Conservation (phyloP, 2,888 invertebrate species). For the Tetanocera ferruginea region DNA sequence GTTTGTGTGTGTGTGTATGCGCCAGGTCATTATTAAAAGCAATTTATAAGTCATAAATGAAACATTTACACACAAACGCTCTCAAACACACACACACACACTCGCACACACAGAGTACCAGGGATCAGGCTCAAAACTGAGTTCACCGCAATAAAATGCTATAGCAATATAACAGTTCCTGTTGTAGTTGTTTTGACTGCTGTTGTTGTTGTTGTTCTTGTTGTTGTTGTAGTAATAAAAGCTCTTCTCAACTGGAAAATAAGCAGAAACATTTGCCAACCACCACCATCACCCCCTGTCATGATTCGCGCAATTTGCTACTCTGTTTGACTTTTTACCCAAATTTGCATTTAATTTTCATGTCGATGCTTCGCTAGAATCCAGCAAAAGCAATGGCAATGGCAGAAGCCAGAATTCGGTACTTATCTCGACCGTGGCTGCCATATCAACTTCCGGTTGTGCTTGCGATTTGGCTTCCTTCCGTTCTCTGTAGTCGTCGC, state of each 20-base stretch:
- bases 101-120: background rate
- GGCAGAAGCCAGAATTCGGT: background rate
- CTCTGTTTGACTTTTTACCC: background rate
- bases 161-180: background rate
- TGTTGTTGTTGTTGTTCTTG: constrained; percentile 38
- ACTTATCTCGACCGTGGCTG: background rate
- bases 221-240: constrained; percentile 40
- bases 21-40: constrained; percentile 19
- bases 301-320: background rate
- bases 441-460: constrained; percentile 32
- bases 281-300: background rate
- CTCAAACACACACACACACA: background rate
- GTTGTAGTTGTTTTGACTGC: constrained; percentile 35
- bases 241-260: constrained; percentile 14
- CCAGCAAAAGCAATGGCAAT: background rate
- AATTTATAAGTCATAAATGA: constrained; percentile 23
- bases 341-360: constrained; percentile 26
- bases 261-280: constrained; percentile 21
- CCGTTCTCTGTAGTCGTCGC: constrained; percentile 21
- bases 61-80: background rate
- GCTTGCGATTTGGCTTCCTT: constrained; percentile 18
- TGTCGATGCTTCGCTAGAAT: constrained; percentile 6
- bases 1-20: background rate
- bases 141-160: constrained; percentile 1
- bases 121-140: background rate